Evolutionary conservation across 2,888 invertebrate species (phyloP).

Genomic region (Acanthosepion pharaonis): DNA sequence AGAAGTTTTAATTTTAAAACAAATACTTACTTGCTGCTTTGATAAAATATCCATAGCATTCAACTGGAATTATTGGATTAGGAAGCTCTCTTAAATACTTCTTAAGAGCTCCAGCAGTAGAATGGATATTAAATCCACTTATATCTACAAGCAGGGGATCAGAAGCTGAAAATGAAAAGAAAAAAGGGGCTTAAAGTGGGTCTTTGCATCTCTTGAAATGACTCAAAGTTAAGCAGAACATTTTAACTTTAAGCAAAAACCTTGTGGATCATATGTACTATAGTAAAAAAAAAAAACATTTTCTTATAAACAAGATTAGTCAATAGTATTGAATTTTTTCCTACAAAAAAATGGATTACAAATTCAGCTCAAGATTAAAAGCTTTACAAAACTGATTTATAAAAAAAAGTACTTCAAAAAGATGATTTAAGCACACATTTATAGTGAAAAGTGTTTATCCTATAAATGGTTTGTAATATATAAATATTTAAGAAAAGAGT

Average conservation of each 20-base stretch:
- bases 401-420: too few relatives aligned
- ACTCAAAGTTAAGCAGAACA: neutral
- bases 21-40: constrained; percentile 75
- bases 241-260: neutral
- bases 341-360: too few relatives aligned
- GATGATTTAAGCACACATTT: too few relatives aligned
- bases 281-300: too few relatives aligned
- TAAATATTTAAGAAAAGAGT: too few relatives aligned
- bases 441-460: too few relatives aligned
- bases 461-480: too few relatives aligned
- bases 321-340: too few relatives aligned
- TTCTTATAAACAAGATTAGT: too few relatives aligned
- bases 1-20: neutral
- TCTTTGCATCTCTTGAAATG: neutral
- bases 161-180: constrained; percentile 52
- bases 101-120: constrained; percentile 77
- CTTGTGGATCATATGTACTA: too few relatives aligned
- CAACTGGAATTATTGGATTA: constrained; percentile 84
- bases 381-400: too few relatives aligned
- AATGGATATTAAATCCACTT: constrained; percentile 64
- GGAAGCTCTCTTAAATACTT: constrained; percentile 84
- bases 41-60: constrained; percentile 83
- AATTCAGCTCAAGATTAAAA: too few relatives aligned
- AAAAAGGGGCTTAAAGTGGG: neutral
- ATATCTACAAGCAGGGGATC: constrained; percentile 66